phyloP scores from a whole-genome alignment of 2,113 vertebrate genomes.

The Tichodroma muraria region DNA sequence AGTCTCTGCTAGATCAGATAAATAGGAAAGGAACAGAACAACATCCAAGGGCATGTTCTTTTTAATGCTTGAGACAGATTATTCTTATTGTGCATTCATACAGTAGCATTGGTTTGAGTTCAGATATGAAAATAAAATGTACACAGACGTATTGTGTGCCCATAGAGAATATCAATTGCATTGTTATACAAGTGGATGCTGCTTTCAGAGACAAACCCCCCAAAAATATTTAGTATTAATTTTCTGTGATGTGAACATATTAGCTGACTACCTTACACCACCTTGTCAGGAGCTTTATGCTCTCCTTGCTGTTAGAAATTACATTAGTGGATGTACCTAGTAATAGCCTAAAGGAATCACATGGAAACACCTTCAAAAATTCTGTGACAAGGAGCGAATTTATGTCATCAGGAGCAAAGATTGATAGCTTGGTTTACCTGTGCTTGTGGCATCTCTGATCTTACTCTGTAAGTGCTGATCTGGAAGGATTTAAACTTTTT shows the following conservation, averaged over 20 bases:
- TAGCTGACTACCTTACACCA: not conserved
- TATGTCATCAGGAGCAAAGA: not conserved
- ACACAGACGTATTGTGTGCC: not conserved
- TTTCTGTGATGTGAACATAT: not conserved
- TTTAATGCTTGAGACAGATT: not conserved
- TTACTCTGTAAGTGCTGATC: not conserved
- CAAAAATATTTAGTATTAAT: not conserved
- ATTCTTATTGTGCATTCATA: not conserved
- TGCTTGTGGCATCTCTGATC: not conserved
- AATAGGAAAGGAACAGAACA: not conserved
- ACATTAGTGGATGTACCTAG: too few species aligned
- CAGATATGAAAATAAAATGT: not conserved
- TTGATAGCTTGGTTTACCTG: not conserved
- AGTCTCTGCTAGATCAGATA: not conserved
- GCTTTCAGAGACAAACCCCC: not conserved
- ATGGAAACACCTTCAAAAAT: not conserved
- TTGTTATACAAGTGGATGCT: not conserved
- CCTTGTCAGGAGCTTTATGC: not conserved
- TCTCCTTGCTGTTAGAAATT: not conserved
- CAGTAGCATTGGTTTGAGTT: not conserved
- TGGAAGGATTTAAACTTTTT: not conserved
- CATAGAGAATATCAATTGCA: not conserved
- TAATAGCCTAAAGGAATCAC: not conserved
- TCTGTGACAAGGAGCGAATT: not conserved
- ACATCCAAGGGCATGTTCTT: not conserved